Evolutionary conservation across 2,797 vertebrate species (phyloP).

Genomic region (Mus caroli): DNA sequence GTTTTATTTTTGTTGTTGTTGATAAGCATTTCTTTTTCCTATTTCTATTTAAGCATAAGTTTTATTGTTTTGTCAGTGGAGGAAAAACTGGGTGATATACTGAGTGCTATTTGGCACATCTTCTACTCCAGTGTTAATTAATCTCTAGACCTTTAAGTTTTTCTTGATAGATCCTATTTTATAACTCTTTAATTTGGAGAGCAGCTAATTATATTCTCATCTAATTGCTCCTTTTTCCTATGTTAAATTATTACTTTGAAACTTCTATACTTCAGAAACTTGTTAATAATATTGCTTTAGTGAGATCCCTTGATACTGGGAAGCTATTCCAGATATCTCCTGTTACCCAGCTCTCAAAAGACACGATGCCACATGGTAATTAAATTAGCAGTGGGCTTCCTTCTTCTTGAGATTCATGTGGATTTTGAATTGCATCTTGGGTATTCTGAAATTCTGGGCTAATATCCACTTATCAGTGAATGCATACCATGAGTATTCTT

Average conservation of each 20-base stretch:
- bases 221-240: constrained; percentile 52
- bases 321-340: background rate
- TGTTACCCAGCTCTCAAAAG: background rate
- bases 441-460: too few relatives aligned
- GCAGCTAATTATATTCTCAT: constrained; percentile 71
- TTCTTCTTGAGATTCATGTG: too few relatives aligned
- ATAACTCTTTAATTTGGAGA: constrained; percentile 67
- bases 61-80: constrained; percentile 74
- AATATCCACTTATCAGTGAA: too few relatives aligned
- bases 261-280: constrained; percentile 40
- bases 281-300: constrained; percentile 40
- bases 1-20: too few relatives aligned
- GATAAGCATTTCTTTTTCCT: constrained; percentile 60
- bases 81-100: constrained; percentile 66
- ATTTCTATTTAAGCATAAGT: constrained; percentile 43
- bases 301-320: background rate
- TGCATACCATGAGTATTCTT: too few relatives aligned
- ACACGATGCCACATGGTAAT: background rate
- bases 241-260: constrained; percentile 64
- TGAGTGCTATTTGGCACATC: constrained; percentile 53
- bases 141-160: constrained; percentile 70
- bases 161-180: constrained; percentile 67
- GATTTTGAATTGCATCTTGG: too few relatives aligned
- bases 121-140: constrained; percentile 69
- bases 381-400: background rate